These are phyloP conservation scores for Marasmarcha lunaedactyla DNA, from an alignment of 2,888 invertebrate genomes.

Conservation along the genomic window DNA sequence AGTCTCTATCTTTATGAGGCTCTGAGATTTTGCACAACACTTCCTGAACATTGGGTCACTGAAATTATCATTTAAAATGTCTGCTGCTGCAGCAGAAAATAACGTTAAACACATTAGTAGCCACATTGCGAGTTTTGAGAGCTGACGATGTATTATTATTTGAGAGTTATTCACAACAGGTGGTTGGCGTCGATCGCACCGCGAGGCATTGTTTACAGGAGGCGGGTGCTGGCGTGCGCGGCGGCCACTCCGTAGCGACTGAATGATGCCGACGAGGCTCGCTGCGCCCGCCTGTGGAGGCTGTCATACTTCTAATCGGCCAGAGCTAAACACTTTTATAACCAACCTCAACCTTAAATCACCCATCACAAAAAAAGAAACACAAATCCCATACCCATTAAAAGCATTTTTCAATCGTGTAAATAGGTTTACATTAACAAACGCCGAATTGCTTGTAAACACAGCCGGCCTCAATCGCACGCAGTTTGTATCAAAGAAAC, in stretches of 20 bases:
- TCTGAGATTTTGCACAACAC: conserved; percentile 42
- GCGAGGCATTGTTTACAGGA: conserved; percentile 37
- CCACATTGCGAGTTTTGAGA: conserved; percentile 31
- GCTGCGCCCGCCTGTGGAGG: conserved; percentile 29
- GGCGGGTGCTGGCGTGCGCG: conserved; percentile 6
- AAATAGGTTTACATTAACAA: too few species aligned
- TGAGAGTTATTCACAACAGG: conserved; percentile 33
- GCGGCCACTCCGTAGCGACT: conserved; percentile 28
- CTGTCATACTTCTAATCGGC: conserved; percentile 45
- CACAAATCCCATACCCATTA: too few species aligned
- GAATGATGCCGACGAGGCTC: conserved; percentile 23
- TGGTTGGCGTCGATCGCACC: conserved; percentile 39
- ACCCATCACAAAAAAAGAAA: too few species aligned
- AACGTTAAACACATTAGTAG: conserved; percentile 27
- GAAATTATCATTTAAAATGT: conserved; percentile 20
- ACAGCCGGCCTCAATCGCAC: not conserved
- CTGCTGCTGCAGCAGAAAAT: conserved; percentile 18
- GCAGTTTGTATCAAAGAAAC: not conserved
- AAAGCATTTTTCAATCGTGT: too few species aligned
- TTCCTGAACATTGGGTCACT: conserved; percentile 37
- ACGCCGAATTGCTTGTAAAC: not conserved
- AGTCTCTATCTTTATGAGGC: conserved; percentile 33
- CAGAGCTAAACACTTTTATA: conserved; percentile 13
- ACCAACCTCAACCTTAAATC: not conserved
- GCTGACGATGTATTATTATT: too few species aligned